Evolutionary conservation across 2,888 invertebrate species (phyloP), one percentile per base, ranked within the genome.

Genomic region (Calameuta pallipes): DNA sequence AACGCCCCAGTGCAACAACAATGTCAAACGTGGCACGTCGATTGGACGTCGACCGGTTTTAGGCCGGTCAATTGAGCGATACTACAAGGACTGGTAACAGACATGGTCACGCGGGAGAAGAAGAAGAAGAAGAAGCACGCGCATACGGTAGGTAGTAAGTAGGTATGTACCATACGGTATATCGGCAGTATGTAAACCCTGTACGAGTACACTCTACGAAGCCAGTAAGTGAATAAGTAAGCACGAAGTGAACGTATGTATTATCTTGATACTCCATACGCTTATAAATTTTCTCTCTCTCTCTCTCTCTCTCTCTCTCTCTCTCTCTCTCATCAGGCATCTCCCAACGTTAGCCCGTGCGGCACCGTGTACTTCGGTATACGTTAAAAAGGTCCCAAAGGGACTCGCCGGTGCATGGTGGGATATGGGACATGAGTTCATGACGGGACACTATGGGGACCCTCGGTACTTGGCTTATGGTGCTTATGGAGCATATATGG

Each of bases 21-120:
- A 41, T 41, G 41, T 41, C 41, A 41, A 41, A 41, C 41, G 41
- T 41, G 41, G 15, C 41, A 56, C 79, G 79, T 79, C 78, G 80
- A 80, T 77, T 78, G 77, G 78, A 78, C 79, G 79, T 75, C 83
- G 84, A 85, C 85, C 85, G 84, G 85, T 83, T 85, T 82, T 81
- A 71, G 80, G 82, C 80, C 82, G 83, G 82, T 89, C 89, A 88
- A 89, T 89, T 89, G 88, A 89, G 87, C 89, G 88, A 88, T 89
- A 88, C 33, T 15, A 15, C 41, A 70, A 84, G 83, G 83, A 85
- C 78, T 85, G 89, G 86, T 88, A 41, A 41, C 89, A 88, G 88
- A 87, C 87, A 87, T 87, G 85, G 84, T 86, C 81, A 78, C 75
- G 75, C 76, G 76, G 34, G 70, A 77, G 33, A 75, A 74, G 37